phyloP scores from a whole-genome alignment of 2,888 invertebrate genomes.

The Hemicrepidius hirtus region DNA sequence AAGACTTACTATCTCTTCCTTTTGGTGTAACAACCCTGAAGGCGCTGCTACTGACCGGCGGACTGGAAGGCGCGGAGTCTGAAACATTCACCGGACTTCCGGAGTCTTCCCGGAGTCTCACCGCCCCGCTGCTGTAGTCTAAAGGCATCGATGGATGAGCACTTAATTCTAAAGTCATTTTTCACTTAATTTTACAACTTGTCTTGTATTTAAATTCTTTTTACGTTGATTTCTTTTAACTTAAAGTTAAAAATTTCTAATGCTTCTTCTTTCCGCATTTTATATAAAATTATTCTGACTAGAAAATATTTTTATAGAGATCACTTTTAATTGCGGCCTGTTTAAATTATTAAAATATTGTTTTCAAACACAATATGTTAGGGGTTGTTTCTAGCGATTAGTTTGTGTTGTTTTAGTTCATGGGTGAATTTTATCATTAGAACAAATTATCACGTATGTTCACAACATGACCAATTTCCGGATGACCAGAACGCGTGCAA shows the following conservation, averaged over 20 bases:
- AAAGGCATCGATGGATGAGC: constrained; percentile 78
- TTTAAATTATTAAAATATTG: neutral
- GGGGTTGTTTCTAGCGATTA: no score
- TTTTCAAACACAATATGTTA: no score
- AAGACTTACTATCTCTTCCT: constrained; percentile 71
- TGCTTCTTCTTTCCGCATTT: neutral
- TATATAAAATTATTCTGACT: constrained; percentile 3
- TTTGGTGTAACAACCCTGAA: constrained; percentile 82
- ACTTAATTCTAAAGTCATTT: constrained; percentile 77
- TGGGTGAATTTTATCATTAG: neutral
- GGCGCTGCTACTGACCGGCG: constrained; percentile 74
- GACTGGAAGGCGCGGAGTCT: constrained; percentile 66
- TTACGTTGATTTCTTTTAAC: neutral
- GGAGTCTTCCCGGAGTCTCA: constrained; percentile 61
- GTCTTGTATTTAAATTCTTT: neutral
- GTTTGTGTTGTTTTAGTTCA: neutral
- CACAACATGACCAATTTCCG: constrained; percentile 44
- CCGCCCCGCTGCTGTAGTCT: constrained; percentile 75
- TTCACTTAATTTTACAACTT: constrained; percentile 21
- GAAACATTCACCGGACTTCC: constrained; percentile 66
- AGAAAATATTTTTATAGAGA: neutral
- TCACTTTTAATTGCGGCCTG: neutral
- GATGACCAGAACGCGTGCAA: constrained; percentile 60
- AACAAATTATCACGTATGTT: constrained; percentile 38
- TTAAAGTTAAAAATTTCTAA: neutral